phyloP scores from a whole-genome alignment of 2,888 invertebrate genomes.

The Rhorus exstirpatorius region DNA sequence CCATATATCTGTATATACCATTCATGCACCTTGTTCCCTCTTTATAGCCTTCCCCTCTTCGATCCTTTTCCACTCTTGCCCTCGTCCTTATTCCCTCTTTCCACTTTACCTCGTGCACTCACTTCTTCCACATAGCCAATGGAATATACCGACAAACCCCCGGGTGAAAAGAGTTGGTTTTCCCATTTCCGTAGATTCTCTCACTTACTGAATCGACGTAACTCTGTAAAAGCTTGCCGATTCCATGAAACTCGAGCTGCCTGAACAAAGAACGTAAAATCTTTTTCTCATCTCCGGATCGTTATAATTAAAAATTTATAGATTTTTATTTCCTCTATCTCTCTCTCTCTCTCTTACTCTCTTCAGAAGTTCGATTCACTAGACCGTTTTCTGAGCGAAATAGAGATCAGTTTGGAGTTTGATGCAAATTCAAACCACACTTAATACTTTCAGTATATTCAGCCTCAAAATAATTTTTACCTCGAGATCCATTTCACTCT shows the following conservation, averaged over 20 bases:
- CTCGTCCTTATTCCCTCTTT: slow-evolving; percentile 32
- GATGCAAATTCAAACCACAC: no score
- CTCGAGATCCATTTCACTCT: no score
- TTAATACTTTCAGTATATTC: no score
- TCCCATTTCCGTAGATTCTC: slow-evolving; percentile 43
- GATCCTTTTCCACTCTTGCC: slow-evolving; percentile 33
- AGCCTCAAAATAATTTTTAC: no score
- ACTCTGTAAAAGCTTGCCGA: slow-evolving; percentile 24
- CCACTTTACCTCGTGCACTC: slow-evolving; percentile 41
- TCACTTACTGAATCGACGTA: slow-evolving; percentile 39
- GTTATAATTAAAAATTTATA: slow-evolving; percentile 12
- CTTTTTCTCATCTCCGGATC: slow-evolving; percentile 7
- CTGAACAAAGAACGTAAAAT: neutral
- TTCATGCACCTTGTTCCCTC: slow-evolving; percentile 32
- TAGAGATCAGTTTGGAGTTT: no score
- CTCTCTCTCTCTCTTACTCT: neutral
- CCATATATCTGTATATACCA: neutral
- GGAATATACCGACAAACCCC: slow-evolving; percentile 47
- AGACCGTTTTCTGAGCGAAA: neutral
- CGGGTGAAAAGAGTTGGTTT: slow-evolving; percentile 38
- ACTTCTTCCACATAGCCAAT: slow-evolving; percentile 17
- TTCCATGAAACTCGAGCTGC: slow-evolving; percentile 22
- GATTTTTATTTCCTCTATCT: neutral
- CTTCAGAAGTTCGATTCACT: no score
- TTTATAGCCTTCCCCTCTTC: slow-evolving; percentile 22